Base-by-base conservation (phyloP, 1,140 invertebrate species). In the Leguminivora glycinivorella region DNA sequence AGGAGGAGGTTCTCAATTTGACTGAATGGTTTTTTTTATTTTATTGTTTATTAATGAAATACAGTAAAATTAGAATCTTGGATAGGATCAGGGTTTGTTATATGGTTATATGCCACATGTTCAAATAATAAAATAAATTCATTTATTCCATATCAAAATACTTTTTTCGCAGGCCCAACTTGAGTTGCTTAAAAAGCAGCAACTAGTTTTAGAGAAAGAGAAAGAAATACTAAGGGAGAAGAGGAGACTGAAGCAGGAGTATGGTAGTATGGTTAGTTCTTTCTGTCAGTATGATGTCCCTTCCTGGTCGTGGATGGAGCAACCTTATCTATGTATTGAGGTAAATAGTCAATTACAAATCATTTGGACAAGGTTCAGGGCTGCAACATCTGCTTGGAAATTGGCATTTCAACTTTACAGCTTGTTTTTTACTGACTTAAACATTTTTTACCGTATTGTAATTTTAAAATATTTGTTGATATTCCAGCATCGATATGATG, bases 191-290 rank as follows among this genome's bases (percentile, higher is more conserved):
- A 43, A 43, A 43, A 43, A 43, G n/a, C 38, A 43, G 38, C 14
- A 43, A 14, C 14, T 43, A n/a, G 38, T 43, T 14, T 14, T 43
- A 43, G 38, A 43, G 9, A 43, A 43, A 43, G 38, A 43, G 38
- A 43, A 43, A n/a, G 38, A 43, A 43, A 43, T 43, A 43, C 38
- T 43, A n/a, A 43, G 14, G n/a, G 38, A 43, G 38, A 43, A 43
- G 9, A 12, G 38, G 14, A 43, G 38, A 43, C 38, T 43, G 38
- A 43, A 43, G 38, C 38, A 9, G 38, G 38, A 43, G 14, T 43
- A 43, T 43, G 38, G 38, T 43, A 43, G 38, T 43, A 43, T 43
- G 38, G 38, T 43, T 43, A 43, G 38, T 43, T 43, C 38, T 43
- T 43, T 43, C 38, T 43, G 38, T 43, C 38, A 43, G 38, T 43